Base-by-base conservation (phyloP, 2,888 invertebrate species). In the Volucella bombylans region DNA sequence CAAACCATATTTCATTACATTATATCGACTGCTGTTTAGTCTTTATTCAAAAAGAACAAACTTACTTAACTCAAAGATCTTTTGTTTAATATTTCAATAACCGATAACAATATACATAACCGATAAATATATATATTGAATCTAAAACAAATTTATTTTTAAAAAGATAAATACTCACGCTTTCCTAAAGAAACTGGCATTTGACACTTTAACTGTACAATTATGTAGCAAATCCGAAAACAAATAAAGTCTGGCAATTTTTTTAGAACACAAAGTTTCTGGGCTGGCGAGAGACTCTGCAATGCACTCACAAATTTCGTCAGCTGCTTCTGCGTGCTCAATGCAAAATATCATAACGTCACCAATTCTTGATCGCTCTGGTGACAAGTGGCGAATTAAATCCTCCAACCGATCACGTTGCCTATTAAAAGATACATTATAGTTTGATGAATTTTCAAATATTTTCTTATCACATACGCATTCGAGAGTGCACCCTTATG, bases 281-380 rank as follows among this genome's bases (percentile, higher is more conserved):
- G 93, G 91, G 88, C 96, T 96, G 8, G 95, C 94, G 55, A 99
- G 93, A 0, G 98, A 94, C 92, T 98, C 98, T 1, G 95, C 94
- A 77, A 99, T 94, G 91, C 98, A 98, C 87, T 97, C 96, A 62
- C 97, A 96, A 85, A 99, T 96, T 93, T 99, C 99, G 90, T 97
- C 97, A 2, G 99, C 98, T 39, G 98, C 97, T 92, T 99, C 99
- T 23, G 98, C 98, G 92, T 99, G 99, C 91, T 99, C 98, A 85
- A 99, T 96, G 92, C 99, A 99, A 94, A 98, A 99, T 67, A 99
- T 96, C 99, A 99, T 99, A 14, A 96, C 96, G 90, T 98, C 98
- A 8, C 96, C 98, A 79, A 99, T 95, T 91, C 95, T 95, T 81
- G 93, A 92, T 72, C 96, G 94, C 89, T 96, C 95, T 1, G 97